Evolutionary conservation across 64 coral and sea anemone species (phyloP).

Genomic region (Dendrophyllia cribrosa): DNA sequence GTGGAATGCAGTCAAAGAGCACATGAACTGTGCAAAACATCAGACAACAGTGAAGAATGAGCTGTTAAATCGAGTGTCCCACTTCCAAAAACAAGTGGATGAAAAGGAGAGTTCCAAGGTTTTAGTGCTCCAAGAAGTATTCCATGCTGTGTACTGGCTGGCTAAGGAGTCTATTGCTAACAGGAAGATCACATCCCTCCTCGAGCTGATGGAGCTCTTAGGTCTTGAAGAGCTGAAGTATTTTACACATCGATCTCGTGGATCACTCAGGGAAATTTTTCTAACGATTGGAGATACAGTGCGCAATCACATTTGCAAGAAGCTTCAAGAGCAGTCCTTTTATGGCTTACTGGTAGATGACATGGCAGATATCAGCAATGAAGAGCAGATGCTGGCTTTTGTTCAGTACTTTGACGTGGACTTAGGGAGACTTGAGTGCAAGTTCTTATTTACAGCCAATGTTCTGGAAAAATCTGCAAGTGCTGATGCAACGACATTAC

Average conservation of each 20-base stretch:
- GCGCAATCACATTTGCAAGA: too few species aligned
- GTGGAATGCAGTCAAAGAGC: constrained; percentile 42
- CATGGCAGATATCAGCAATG: too few species aligned
- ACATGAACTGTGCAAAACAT: constrained; percentile 46
- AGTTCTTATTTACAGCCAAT: constrained; percentile 64
- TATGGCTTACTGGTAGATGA: too few species aligned
- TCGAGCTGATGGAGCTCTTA: constrained; percentile 33
- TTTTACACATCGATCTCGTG: constrained; percentile 4
- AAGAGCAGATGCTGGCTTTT: too few species aligned
- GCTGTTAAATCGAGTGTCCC: constrained; percentile 34
- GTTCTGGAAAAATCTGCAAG: constrained; percentile 49
- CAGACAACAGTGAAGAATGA: constrained; percentile 54
- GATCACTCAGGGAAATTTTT: constrained; percentile 25
- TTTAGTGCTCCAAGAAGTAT: constrained; percentile 48
- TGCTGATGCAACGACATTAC: constrained; percentile 54
- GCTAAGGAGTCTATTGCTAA: constrained; percentile 53
- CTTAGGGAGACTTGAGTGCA: constrained; percentile 28
- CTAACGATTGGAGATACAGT: constrained; percentile 11
- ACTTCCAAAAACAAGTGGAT: constrained; percentile 38
- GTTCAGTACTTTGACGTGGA: constrained; percentile 54
- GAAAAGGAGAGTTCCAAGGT: constrained; percentile 52
- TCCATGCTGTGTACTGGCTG: constrained; percentile 39
- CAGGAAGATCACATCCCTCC: constrained; percentile 49
- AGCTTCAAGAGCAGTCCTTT: too few species aligned
- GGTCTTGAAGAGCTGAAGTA: constrained; percentile 38